phyloP scores from a whole-genome alignment of 1,140 invertebrate genomes.

The Ephestia elutella region DNA sequence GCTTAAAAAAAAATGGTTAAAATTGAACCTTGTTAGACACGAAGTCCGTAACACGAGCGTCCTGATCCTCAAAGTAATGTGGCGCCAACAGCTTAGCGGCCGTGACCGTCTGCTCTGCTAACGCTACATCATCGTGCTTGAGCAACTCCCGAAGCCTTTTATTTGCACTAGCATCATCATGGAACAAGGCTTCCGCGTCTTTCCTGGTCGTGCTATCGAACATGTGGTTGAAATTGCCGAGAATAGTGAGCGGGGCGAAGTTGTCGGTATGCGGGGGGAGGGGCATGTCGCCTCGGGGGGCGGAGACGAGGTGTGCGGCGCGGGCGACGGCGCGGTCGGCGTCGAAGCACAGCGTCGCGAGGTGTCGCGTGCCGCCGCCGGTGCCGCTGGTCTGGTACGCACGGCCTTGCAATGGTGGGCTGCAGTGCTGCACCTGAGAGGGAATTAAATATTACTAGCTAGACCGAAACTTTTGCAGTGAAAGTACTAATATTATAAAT shows the following conservation, averaged over 20 bases:
- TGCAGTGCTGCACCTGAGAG: constrained; percentile 47
- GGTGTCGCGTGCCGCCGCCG: constrained; percentile 29
- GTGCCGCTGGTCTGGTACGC: constrained; percentile 38
- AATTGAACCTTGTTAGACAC: constrained; percentile 40
- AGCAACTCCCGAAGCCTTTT: constrained; percentile 49
- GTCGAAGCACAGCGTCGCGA: constrained; percentile 61
- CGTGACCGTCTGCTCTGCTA: constrained; percentile 49
- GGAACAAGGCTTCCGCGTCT: constrained; percentile 57
- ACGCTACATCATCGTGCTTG: constrained; percentile 38
- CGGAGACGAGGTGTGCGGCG: constrained; percentile 32
- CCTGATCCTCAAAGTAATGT: constrained; percentile 61
- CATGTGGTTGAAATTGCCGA: constrained; percentile 68
- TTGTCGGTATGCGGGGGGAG: constrained; percentile 37
- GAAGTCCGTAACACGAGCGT: constrained; percentile 53
- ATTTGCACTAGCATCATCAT: constrained; percentile 48
- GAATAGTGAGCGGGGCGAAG: constrained; percentile 46
- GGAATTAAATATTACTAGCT: not conserved
- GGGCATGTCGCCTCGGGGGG: constrained; percentile 29
- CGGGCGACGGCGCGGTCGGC: constrained; percentile 37
- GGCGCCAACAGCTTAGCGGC: constrained; percentile 39
- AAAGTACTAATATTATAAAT: no score
- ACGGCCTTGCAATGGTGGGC: constrained; percentile 49
- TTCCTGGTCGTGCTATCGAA: constrained; percentile 53
- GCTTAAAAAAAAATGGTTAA: no score
- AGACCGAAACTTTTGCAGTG: no score